Evolutionary conservation across 2,113 vertebrate genomes (phyloP).

Genomic region (Tychaedon coryphoeus): DNA sequence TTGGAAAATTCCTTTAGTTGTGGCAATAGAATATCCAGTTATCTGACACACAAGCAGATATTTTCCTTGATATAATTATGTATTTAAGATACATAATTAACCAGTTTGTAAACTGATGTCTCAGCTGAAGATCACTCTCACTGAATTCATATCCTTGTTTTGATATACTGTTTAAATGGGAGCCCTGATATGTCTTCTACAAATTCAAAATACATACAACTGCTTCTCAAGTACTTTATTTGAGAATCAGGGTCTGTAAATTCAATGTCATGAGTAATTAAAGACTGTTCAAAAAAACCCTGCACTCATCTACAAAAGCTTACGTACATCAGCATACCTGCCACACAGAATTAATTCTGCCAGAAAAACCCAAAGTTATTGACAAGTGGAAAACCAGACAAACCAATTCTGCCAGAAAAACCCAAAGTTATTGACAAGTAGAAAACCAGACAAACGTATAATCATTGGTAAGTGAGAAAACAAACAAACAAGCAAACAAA

Average conservation of each 20-base stretch:
- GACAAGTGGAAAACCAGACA: neutral
- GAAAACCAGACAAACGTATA: neutral
- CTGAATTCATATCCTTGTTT: neutral
- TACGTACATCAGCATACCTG: neutral
- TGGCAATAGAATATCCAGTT: neutral
- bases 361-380: neutral
- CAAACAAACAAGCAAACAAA: neutral
- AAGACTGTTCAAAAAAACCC: neutral
- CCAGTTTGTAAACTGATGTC: slow-evolving; percentile 14
- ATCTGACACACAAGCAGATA: neutral
- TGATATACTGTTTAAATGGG: neutral
- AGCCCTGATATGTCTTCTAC: neutral
- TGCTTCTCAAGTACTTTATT: neutral
- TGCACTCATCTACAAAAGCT: neutral
- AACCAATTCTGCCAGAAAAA: neutral
- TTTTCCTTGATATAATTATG: neutral
- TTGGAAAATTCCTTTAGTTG: neutral
- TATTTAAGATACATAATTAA: slow-evolving; percentile 25
- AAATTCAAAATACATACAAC: neutral
- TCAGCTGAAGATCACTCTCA: neutral
- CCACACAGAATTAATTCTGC: neutral
- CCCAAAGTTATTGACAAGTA: neutral
- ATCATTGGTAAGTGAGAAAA: neutral
- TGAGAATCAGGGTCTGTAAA: neutral
- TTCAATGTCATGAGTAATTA: neutral